Conservation (phyloP, 2,797 vertebrate species). For the Calcarius lapponicus region DNA sequence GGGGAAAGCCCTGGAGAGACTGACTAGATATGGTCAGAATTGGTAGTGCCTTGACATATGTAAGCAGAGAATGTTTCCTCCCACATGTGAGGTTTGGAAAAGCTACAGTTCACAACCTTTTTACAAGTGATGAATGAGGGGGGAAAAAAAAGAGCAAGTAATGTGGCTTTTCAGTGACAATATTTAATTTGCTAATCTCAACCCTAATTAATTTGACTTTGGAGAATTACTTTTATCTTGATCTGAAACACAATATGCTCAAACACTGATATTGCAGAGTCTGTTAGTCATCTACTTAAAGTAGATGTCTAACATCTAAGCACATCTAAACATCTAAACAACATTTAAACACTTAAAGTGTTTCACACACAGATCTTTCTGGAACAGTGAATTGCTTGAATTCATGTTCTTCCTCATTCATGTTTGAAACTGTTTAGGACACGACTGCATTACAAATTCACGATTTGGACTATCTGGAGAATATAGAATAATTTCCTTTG, state of each 20-base stretch:
- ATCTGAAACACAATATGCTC: neutral
- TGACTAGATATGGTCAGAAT: neutral
- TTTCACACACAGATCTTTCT: neutral
- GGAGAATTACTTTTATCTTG: neutral
- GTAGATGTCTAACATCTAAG: too few relatives aligned
- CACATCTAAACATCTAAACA: too few relatives aligned
- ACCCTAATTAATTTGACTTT: neutral
- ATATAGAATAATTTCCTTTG: neutral
- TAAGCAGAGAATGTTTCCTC: neutral
- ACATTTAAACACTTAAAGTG: neutral
- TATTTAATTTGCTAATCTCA: neutral
- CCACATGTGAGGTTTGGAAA: neutral
- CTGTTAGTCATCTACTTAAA: neutral
- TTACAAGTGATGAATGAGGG: neutral
- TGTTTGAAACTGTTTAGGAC: neutral
- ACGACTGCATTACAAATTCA: neutral
- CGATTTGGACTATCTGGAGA: neutral
- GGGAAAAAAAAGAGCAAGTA: neutral
- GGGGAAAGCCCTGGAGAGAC: neutral
- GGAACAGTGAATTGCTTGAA: neutral
- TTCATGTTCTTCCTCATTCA: neutral
- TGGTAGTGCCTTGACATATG: neutral
- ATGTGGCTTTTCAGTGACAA: neutral
- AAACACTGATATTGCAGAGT: neutral
- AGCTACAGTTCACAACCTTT: neutral